Base-by-base conservation (phyloP, 2,797 vertebrate species). In the Sus cebifrons region DNA sequence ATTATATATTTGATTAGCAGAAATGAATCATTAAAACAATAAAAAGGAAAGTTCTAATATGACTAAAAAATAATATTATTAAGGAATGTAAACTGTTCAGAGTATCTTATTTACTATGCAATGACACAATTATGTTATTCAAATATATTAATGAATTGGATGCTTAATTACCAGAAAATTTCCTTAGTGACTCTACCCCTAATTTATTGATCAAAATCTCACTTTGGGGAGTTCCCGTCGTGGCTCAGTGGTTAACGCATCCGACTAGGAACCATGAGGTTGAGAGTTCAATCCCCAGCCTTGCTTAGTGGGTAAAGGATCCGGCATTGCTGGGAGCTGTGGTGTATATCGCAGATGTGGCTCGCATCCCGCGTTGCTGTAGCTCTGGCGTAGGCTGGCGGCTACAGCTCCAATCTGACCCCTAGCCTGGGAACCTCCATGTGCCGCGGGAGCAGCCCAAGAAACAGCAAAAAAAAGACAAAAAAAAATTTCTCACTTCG, bases 21-120 rank as follows among this genome's bases (percentile, higher is more conserved):
- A 82, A 81, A 85, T 84, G 91, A 87, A 78, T 88, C 23, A 85
- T 49, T 73, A 14, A 87, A 86, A 29, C 32, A 49, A 62, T 70
- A 58, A 23, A 87, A n/a, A 79, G 71, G 3, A 70, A 79, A n/a
- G 5, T 65, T 89, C 1, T 58, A 65, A 84, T 65, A 77, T 62
- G n/a, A 68, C n/a, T 73, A 6, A 67, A 92, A 25, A 9, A 40
- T 49, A 17, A 87, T 49, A 36, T 78, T 83, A 81, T 40, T 60
- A 64, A 6, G 7, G 6, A 9, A 75, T 58, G 6, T 62, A 64
- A 78, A 68, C 6, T 27, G 4, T 29, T 2, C 15, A 56, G 12
- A 71, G 9, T 89, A 21, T 86, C 49, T 95, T 86, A 40, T 86
- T 77, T 92, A 81, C 6, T 70, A 6, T 54, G 18, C 15, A 89